Evolutionary conservation across 1,140 invertebrate genomes (phyloP).

Genomic region (Trichonephila clavata): DNA sequence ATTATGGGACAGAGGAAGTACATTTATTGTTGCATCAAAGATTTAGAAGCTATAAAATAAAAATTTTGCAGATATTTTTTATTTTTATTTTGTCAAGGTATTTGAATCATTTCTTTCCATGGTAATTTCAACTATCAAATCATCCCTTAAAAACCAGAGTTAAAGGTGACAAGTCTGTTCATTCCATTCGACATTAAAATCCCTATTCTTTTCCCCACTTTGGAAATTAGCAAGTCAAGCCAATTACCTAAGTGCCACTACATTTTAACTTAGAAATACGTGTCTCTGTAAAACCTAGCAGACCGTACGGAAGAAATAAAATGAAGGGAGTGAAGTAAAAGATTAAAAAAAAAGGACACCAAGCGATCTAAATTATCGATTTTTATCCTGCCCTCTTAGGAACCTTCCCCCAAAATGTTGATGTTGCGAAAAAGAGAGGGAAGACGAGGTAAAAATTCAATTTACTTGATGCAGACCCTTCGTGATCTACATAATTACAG

Average conservation of each 20-base stretch:
- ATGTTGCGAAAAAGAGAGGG: conserved; percentile 41
- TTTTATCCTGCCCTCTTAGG: background rate
- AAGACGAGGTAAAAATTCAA: conserved; percentile 64
- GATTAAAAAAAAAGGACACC: background rate
- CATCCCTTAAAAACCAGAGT: background rate
- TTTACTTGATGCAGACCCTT: conserved; percentile 61
- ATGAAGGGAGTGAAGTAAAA: background rate
- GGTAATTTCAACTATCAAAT: background rate
- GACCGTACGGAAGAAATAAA: background rate
- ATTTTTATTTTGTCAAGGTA: too few species aligned
- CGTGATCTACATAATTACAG: conserved; percentile 73
- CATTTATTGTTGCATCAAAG: too few species aligned
- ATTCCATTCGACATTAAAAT: conserved; percentile 3
- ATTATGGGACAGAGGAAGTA: too few species aligned
- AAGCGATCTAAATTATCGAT: conserved; percentile 58
- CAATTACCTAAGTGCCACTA: conserved; percentile 52
- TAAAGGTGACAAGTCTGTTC: background rate
- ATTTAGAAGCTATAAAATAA: too few species aligned
- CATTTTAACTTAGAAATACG: conserved; percentile 9
- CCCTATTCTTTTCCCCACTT: background rate
- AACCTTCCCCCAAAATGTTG: conserved; percentile 15
- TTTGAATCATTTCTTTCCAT: background rate
- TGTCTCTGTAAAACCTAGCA: background rate
- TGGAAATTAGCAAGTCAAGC: conserved; percentile 48
- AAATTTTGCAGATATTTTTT: too few species aligned